Base-by-base conservation (phyloP, 2,888 invertebrate genomes). In the Agriopis aurantiaria region DNA sequence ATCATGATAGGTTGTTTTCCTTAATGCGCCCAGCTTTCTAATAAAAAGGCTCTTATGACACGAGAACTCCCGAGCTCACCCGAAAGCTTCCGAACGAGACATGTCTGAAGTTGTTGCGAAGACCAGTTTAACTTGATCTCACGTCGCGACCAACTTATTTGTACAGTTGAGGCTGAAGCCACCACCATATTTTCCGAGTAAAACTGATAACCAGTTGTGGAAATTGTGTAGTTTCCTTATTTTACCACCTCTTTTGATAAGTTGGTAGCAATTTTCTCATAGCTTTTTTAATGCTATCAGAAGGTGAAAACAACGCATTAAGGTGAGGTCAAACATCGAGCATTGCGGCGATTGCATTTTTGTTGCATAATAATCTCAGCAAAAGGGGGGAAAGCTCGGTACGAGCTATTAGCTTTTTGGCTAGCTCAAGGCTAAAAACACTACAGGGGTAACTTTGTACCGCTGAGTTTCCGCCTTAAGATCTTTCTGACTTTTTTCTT, bases 71-170 rank as follows among this genome's bases (percentile, higher is more conserved):
- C 76, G 76, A 76, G 7, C 11, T 3, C 23, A n/a, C 14, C 59
- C 75, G 75, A 75, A 41, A 46, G 17, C 41, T 57, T 41, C 70
- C 76, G 75, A 75, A 65, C 14, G 12, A 57, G 65, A 70, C 45
- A 41, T 6, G 14, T 56, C 46, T 67, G 65, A 68, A 68, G 71
- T 71, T 71, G 71, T 12, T 59, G 11, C 14, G 5, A 41, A 4
- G n/a, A 52, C 71, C 68, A 65, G 17, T 7, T 5, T 68, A 60
- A 61, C 51, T 11, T 60, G 71, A 61, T 46, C 67, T 57, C 61
- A 12, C 33, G 12, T 0, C 48, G 33, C 46, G 12, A n/a, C 3
- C 33, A 58, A 46, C 12, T 33, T 33, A 48, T n/a, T 3, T 58
- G 11, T 12, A 41, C 12, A 45, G 11, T n/a, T 43, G 23, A 1